Base-by-base conservation (phyloP, 1,140 invertebrate species). In the Polyergus mexicanus region DNA sequence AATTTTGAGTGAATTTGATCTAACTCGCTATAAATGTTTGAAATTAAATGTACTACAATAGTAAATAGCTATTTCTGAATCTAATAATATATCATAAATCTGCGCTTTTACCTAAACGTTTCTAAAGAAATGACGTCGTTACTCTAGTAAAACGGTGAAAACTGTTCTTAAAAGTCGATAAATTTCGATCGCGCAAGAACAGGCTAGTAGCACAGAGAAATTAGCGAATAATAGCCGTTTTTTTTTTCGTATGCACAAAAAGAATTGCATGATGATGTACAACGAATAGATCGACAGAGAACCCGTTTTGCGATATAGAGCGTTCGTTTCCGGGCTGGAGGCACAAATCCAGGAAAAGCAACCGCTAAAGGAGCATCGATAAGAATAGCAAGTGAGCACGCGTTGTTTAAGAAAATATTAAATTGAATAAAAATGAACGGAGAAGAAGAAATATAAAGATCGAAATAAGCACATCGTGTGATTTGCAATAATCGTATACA, bases 101-200 rank as follows among this genome's bases (percentile, higher is more conserved):
- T 5, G 7, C 51, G n/a, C 77, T 54, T 62, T 22, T 35, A 51
- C 13, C 28, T 22, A 28, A 11, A 19, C 54, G 7, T 81, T 81
- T 81, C 66, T 81, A 72, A 60, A 60, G 72, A 81, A 81, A 56
- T 44, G 65, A 54, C 65, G 25, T 44, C 35, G 51, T 81, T 81
- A 81, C 38, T 28, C 56, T 72, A 44, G n/a, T 25, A 13, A 11
- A 58, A 28, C 38, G 78, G 68, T 83, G 78, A 74, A 83, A 83
- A 83, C 68, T 11, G 38, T 83, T 74, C 25, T 74, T 74, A 72
- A 83, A 83, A 83, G 38, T 74, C 35, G 62, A 83, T 62, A 44
- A 38, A 74, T 44, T 62, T 74, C 19, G 54, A 83, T 81, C 78
- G 54, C 51, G 54, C 78, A 60, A 83, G 54, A 83, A 83, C 68